Evolutionary conservation across 2,797 vertebrate species (phyloP), one percentile per base, ranked within the genome.

Genomic region (Setipinna tenuifilis): DNA sequence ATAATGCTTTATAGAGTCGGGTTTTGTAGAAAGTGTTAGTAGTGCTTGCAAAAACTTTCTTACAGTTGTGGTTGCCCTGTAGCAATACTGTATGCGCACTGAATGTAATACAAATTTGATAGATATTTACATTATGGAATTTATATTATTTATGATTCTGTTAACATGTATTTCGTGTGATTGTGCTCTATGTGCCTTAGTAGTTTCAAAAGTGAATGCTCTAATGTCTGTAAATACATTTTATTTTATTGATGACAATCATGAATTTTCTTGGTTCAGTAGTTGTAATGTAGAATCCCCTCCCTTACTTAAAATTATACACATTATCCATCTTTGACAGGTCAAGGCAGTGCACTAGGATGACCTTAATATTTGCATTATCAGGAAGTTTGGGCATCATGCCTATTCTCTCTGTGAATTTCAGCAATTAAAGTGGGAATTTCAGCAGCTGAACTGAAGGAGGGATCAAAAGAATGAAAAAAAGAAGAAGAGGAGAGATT

Each of bases 401-500:
- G 14, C 41, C 71, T 41, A 21, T 44, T 78, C 17, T 17, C 19
- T 78, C 71, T 35, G 41, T 16, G 35, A 78, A 44, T 17, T 78
- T 78, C 31, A 78, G 71, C 71, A 78, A 78, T 78, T 44, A 78
- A 78, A 31, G 41, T 19, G 31, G 35, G 71, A 44, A 78, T 78
- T 44, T 17, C 71, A 44, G 21, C 35, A 44, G 35, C 71, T 5
- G 31, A 78, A 21, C 71, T 0, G 17, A 41, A 35, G 31, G 41
- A 35, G 41, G 71, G 16, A 71, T 7, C 2, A 3, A 71, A 10
- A 12, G 19, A 71, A 35, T 31, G 68, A 35, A 31, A n/a, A 35
- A 19, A 17, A 11, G 71, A 78, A 44, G 35, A 78, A 44, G 35
- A 78, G 2, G 31, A 19, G 6, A 44, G 71, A 78, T 78, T 78